Conservation (phyloP, 37 sponge, comb jelly and placozoan species). For the Spongilla lacustris region DNA sequence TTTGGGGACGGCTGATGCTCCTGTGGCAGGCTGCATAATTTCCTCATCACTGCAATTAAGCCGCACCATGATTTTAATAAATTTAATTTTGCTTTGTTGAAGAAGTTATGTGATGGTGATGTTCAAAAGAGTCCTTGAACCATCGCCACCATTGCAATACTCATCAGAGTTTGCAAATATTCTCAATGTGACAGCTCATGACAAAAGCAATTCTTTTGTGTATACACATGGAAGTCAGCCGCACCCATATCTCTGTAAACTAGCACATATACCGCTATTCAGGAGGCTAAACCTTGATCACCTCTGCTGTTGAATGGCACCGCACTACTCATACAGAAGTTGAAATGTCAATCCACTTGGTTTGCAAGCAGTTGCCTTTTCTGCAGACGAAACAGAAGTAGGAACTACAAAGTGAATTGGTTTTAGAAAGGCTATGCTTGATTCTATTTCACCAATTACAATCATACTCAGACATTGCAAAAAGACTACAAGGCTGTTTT, state of each 20-base stretch:
- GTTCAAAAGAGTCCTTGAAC: constrained; percentile 50
- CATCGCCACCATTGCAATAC: constrained; percentile 59
- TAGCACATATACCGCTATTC: constrained; percentile 49
- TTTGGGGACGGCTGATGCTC: constrained; percentile 28
- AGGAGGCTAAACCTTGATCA: constrained; percentile 52
- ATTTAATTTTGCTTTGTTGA: constrained; percentile 28
- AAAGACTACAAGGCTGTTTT: too few relatives aligned
- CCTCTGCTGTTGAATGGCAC: constrained; percentile 50
- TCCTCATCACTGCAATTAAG: constrained; percentile 41
- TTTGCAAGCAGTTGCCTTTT: neutral
- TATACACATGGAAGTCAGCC: constrained; percentile 58
- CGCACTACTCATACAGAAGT: constrained; percentile 37
- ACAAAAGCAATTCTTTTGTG: constrained; percentile 28
- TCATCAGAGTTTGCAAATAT: constrained; percentile 29
- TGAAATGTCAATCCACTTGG: constrained; percentile 3
- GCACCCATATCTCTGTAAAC: constrained; percentile 46
- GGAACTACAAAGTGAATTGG: neutral
- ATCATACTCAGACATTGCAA: neutral
- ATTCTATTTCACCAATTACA: constrained; percentile 8
- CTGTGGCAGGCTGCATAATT: constrained; percentile 52
- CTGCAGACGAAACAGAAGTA: constrained; percentile 4
- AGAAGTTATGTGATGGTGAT: constrained; percentile 37
- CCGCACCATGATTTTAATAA: constrained; percentile 57
- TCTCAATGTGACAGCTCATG: neutral
- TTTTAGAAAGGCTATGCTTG: neutral